Conservation (phyloP, 1,140 invertebrate genomes). For the Paramacrobiotus metropolitanus region DNA sequence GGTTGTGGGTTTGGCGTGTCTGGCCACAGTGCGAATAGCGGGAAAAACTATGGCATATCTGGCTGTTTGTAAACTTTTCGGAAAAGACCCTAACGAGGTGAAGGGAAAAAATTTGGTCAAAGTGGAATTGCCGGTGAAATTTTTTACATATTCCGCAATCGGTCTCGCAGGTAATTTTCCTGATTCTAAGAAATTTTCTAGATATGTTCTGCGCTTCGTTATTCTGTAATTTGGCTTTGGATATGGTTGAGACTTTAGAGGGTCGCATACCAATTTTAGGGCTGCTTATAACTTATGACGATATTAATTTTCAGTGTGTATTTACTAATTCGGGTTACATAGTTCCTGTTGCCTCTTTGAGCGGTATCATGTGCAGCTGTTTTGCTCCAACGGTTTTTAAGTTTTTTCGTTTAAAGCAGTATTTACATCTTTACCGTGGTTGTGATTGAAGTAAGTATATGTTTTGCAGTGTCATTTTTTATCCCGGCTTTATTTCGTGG, state of each 20-base stretch:
- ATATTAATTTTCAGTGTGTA: too few relatives aligned
- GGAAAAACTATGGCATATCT: conserved; percentile 43
- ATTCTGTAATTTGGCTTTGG: too few relatives aligned
- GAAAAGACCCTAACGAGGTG: conserved; percentile 30
- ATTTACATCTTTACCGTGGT: neutral
- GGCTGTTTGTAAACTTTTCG: conserved; percentile 38
- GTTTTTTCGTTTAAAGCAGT: neutral
- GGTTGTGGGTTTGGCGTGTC: conserved; percentile 41
- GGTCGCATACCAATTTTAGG: too few relatives aligned
- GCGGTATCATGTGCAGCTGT: too few relatives aligned
- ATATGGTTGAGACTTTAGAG: too few relatives aligned
- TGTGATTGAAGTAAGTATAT: conserved; percentile 13
- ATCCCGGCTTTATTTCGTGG: conserved; percentile 48
- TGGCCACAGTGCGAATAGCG: conserved; percentile 38
- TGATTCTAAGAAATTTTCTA: neutral
- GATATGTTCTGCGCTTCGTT: too few relatives aligned
- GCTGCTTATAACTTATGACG: too few relatives aligned
- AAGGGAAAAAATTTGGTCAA: conserved; percentile 16
- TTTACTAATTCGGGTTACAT: too few relatives aligned
- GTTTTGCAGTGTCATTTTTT: conserved; percentile 41
- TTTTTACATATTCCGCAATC: conserved; percentile 44
- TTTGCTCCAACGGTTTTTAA: too few relatives aligned
- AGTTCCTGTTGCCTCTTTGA: too few relatives aligned
- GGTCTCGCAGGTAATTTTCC: conserved; percentile 23
- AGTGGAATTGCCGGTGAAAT: conserved; percentile 56